phyloP scores from a whole-genome alignment of 1,140 invertebrate species.

The Capitella teleta region DNA sequence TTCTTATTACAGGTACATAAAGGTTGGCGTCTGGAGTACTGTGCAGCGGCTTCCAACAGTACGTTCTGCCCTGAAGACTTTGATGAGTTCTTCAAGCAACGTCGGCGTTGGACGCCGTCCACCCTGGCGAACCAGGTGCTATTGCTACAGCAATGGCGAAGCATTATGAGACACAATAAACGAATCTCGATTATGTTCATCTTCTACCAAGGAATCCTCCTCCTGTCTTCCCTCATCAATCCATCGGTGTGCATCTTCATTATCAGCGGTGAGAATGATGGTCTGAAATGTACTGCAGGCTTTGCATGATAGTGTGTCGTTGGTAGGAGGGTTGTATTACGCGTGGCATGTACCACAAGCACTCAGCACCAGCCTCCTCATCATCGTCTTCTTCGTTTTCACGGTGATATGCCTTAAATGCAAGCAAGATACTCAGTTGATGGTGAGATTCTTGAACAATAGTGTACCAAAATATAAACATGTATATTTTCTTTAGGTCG shows the following conservation, averaged over 20 bases:
- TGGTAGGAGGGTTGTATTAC: not conserved
- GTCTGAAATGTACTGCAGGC: too few species aligned
- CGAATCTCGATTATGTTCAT: slow-evolving; percentile 53
- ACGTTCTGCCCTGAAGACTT: slow-evolving; percentile 52
- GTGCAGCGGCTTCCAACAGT: slow-evolving; percentile 51
- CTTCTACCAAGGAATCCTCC: slow-evolving; percentile 39
- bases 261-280: slow-evolving; percentile 49
- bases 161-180: slow-evolving; percentile 47
- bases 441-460: too few species aligned
- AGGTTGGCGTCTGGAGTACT: slow-evolving; percentile 54
- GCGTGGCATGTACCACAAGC: slow-evolving; percentile 44
- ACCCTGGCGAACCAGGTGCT: slow-evolving; percentile 55
- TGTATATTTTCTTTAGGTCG: too few species aligned
- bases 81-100: slow-evolving; percentile 41
- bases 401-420: slow-evolving; percentile 13
- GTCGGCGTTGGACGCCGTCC: slow-evolving; percentile 52
- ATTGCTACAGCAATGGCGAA: slow-evolving; percentile 45
- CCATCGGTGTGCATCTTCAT: slow-evolving; percentile 55
- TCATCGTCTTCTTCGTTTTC: slow-evolving; percentile 37
- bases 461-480: too few species aligned
- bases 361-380: slow-evolving; percentile 41
- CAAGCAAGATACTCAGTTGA: too few species aligned
- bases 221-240: slow-evolving; percentile 50
- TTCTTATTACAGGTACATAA: too few species aligned
- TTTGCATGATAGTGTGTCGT: too few species aligned